Conservation (phyloP, 2,888 invertebrate genomes). For the Orthosia gothica region DNA sequence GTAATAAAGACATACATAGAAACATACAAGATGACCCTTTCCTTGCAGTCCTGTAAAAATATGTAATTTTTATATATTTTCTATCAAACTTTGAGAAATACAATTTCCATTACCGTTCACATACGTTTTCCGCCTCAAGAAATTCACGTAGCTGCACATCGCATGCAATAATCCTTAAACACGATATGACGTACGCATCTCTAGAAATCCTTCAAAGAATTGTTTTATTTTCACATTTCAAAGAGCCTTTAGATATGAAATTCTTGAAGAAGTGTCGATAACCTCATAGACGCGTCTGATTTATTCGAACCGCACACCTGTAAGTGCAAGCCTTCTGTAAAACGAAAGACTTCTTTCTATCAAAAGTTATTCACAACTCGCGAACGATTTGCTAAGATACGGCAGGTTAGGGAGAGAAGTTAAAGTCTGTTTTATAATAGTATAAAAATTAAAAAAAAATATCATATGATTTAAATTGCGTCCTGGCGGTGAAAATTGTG, state of each 20-base stretch:
- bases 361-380: conserved; percentile 73
- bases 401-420: conserved; percentile 41
- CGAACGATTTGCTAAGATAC: conserved; percentile 65
- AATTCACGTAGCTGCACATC: conserved; percentile 24
- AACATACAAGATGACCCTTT: no score
- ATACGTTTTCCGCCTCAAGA: conserved; percentile 50
- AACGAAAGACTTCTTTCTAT: conserved; percentile 73
- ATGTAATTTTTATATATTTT: no score
- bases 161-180: conserved; percentile 45
- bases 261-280: conserved; percentile 74
- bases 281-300: conserved; percentile 81
- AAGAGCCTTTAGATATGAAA: conserved; percentile 53
- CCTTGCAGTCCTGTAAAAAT: no score
- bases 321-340: conserved; percentile 75
- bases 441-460: no score
- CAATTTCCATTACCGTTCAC: conserved; percentile 6
- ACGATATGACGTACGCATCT: conserved; percentile 46
- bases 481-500: not conserved
- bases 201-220: conserved; percentile 46
- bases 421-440: not conserved
- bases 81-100: not conserved
- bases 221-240: conserved; percentile 55
- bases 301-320: conserved; percentile 81
- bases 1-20: no score
- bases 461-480: no score